A percentile compares a stretch with the other conserved stretches of the same genome.
These are phyloP conservation scores for Bradypodion pumilum DNA, from an alignment of 2,797 vertebrate genomes.

Conservation along the genomic window DNA sequence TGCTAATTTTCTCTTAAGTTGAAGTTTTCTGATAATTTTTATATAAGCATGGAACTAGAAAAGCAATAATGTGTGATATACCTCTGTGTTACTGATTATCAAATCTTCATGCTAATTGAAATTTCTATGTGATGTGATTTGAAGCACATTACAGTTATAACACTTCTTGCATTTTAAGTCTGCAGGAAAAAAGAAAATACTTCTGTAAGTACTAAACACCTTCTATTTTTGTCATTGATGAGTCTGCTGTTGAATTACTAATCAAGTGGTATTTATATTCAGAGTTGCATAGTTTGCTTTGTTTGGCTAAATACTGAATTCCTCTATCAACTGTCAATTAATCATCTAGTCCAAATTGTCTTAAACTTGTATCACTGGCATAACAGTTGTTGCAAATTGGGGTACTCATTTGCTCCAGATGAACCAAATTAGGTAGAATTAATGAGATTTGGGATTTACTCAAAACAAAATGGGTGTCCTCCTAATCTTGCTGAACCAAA, in stretches of 20 bases:
- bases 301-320: background rate
- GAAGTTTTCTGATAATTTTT: conserved; percentile 46
- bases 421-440: background rate
- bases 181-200: conserved; percentile 8
- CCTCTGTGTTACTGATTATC: conserved; percentile 32
- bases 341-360: background rate
- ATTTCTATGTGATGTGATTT: conserved; percentile 43
- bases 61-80: conserved; percentile 33
- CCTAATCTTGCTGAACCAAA: background rate
- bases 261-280: conserved; percentile 4
- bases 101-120: conserved; percentile 41
- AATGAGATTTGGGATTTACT: background rate
- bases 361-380: background rate
- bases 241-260: background rate
- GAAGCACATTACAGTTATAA: conserved; percentile 32
- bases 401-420: background rate
- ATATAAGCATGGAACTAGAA: conserved; percentile 43
- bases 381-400: background rate
- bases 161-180: conserved; percentile 35
- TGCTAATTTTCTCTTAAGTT: conserved; percentile 37
- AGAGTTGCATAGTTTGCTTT: background rate
- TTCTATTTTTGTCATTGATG: conserved; percentile 29
- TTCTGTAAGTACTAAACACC: conserved; percentile 16
- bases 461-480: background rate
- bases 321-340: no score